Conservation (phyloP, 2,113 vertebrate species). For the Hyla sarda region DNA sequence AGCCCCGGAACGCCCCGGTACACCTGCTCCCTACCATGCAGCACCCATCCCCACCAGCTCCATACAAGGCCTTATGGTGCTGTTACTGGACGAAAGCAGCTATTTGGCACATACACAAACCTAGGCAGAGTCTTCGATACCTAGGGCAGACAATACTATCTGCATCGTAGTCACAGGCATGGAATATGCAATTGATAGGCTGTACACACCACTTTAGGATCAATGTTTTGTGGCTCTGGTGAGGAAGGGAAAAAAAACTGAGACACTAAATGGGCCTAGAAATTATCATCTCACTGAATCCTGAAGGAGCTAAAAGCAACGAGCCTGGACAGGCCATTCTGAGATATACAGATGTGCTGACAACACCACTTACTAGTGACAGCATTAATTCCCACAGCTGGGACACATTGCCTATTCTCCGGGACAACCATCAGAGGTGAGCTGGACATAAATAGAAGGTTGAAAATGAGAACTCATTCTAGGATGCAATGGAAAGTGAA, state of each 20-base stretch:
- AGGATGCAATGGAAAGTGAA: constrained; percentile 28
- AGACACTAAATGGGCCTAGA: constrained; percentile 37
- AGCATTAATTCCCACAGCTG: constrained; percentile 56
- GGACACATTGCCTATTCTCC: constrained; percentile 35
- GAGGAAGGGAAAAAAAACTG: constrained; percentile 23
- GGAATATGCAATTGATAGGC: constrained; percentile 16
- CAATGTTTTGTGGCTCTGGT: not conserved
- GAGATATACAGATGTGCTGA: constrained; percentile 57
- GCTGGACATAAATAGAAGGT: constrained; percentile 21
- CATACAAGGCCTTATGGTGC: no score
- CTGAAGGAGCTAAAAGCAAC: constrained; percentile 49
- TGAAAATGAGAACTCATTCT: constrained; percentile 52
- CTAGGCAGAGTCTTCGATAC: no score
- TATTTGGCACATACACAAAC: no score
- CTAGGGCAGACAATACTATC: not conserved
- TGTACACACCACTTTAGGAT: constrained; percentile 30
- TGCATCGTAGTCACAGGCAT: not conserved
- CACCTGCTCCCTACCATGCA: no score
- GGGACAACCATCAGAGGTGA: constrained; percentile 44
- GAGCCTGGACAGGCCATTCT: constrained; percentile 50
- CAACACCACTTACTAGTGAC: constrained; percentile 53
- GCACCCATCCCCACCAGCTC: no score
- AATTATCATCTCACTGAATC: constrained; percentile 52
- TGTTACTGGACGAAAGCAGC: no score
- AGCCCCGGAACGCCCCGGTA: no score